Percentiles rank a stretch among this genome's conserved stretches.
Evolutionary conservation across 2,797 vertebrate species (phyloP).

Genomic region (Tachyglossus aculeatus): DNA sequence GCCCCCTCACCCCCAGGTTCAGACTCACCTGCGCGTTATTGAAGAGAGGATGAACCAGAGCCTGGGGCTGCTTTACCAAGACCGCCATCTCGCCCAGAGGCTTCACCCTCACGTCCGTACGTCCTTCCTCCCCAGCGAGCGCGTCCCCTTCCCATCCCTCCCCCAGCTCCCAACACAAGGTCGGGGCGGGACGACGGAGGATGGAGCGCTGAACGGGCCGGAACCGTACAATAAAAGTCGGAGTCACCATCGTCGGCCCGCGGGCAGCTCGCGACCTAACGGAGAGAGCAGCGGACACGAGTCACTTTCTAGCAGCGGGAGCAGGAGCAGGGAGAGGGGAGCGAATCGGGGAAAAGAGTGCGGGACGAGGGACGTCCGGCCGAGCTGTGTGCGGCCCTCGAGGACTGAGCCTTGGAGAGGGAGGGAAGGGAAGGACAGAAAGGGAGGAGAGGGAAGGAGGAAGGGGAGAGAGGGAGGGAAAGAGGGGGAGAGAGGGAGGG

Average conservation of each 20-base stretch:
- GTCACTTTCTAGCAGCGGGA: not conserved
- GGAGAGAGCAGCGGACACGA: not conserved
- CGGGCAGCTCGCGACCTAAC: not conserved
- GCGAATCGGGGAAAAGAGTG: not conserved
- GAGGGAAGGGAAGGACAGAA: not conserved
- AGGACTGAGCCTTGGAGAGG: not conserved
- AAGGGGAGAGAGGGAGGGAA: too few species aligned
- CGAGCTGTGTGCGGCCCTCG: not conserved
- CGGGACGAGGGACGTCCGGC: not conserved
- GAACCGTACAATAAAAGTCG: not conserved
- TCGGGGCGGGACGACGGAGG: not conserved
- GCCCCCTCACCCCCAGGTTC: constrained; percentile 76
- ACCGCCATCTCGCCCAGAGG: constrained; percentile 82
- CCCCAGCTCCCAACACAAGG: not conserved
- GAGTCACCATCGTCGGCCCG: not conserved
- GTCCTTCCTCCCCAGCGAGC: not conserved
- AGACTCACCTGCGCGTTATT: constrained; percentile 91
- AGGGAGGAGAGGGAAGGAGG: not conserved
- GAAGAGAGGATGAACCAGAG: constrained; percentile 94
- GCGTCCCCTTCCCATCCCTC: not conserved
- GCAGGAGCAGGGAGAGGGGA: not conserved
- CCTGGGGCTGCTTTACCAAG: constrained; percentile 86
- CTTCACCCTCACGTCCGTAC: constrained; percentile 85
- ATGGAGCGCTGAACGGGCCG: not conserved
- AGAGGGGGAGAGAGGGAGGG: too few species aligned